Percentiles rank a stretch among this genome's conserved stretches.
Evolutionary conservation across 2,113 vertebrate genomes (phyloP).

Genomic region (Camarhynchus parvulus): DNA sequence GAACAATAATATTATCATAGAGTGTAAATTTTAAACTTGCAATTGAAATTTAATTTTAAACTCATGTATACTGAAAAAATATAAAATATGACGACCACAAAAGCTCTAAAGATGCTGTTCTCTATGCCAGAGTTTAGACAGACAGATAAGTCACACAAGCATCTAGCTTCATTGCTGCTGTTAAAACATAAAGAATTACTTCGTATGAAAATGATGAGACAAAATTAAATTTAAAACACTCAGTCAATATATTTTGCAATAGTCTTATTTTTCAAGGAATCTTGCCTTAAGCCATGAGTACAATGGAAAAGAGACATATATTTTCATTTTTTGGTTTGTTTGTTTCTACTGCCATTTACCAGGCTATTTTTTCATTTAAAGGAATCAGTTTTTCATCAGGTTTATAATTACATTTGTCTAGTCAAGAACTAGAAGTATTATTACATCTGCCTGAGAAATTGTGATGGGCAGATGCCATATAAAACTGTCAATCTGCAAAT

Average conservation of each 20-base stretch:
- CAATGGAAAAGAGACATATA: not conserved
- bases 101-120: not conserved
- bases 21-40: not conserved
- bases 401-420: not conserved
- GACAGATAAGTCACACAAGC: not conserved
- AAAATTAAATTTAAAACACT: slow-evolving; percentile 16
- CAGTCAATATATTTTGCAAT: not conserved
- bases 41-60: not conserved
- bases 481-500: not conserved
- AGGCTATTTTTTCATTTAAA: not conserved
- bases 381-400: not conserved
- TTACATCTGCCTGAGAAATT: not conserved
- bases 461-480: not conserved
- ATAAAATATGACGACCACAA: not conserved
- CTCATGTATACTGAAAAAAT: not conserved
- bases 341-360: not conserved
- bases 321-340: not conserved
- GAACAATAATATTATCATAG: not conserved
- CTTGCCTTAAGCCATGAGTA: not conserved
- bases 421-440: not conserved
- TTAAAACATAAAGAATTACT: not conserved
- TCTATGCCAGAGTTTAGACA: not conserved
- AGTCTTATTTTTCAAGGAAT: not conserved
- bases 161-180: not conserved
- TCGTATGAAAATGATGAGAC: not conserved